Evolutionary conservation across 2,888 invertebrate genomes (phyloP).

Genomic region (Pseudococcus jackbeardsleyi): DNA sequence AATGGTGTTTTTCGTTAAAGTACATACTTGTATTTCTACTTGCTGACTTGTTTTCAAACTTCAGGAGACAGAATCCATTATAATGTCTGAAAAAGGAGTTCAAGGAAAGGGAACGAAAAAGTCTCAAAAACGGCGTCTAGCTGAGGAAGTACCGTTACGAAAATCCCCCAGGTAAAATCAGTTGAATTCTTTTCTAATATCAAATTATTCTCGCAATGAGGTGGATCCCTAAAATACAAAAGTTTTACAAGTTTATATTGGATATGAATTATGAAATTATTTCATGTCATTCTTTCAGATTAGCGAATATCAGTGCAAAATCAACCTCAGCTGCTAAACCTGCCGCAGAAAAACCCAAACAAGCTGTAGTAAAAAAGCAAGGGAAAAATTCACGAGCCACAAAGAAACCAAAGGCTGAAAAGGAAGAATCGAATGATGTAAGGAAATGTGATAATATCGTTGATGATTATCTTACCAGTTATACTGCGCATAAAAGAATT

Average conservation of each 20-base stretch:
- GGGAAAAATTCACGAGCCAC: background rate
- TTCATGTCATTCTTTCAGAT: background rate
- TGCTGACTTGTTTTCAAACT: background rate
- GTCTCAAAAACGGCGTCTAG: background rate
- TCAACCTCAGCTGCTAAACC: background rate
- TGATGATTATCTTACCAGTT: too few species aligned
- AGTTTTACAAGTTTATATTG: background rate
- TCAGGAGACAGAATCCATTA: background rate
- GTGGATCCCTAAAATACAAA: too few species aligned
- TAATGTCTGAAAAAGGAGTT: background rate
- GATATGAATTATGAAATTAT: background rate
- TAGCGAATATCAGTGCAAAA: background rate
- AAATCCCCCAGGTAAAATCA: constrained; percentile 1
- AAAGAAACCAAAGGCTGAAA: background rate
- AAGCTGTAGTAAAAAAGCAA: background rate
- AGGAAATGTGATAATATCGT: background rate
- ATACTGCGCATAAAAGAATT: too few species aligned
- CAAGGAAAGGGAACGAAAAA: background rate
- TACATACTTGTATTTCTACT: too few species aligned
- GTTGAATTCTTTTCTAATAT: too few species aligned
- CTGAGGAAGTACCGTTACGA: background rate
- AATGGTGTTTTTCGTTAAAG: background rate
- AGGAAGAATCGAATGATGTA: background rate
- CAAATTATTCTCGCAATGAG: too few species aligned
- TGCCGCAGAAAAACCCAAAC: background rate